Evolutionary conservation across 2,113 vertebrate species (phyloP), one percentile per base, ranked within the genome.

Genomic region (Pyxicephalus adspersus): DNA sequence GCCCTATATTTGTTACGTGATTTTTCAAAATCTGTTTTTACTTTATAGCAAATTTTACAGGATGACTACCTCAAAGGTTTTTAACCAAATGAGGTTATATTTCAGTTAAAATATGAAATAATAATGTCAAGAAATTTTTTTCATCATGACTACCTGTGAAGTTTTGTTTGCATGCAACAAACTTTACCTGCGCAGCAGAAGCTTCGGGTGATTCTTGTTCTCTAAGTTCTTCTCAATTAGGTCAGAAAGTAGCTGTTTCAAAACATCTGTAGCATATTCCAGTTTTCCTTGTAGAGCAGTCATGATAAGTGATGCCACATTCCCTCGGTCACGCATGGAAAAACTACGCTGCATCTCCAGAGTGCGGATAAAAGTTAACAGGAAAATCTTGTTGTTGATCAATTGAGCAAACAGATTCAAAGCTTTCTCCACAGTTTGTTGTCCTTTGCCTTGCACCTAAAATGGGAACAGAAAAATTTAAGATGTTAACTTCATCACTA

Each of bases 271-370:
- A 86, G 98, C 98, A 0, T 97, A 99, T 87, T 99, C 98, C 87
- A 99, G 93, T n/a, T 94, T 93, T 60, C 97, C 92, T 83, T 99
- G 98, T 83, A 99, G 94, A 17, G 92, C 98, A 0, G 98, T 99
- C 97, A 98, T 99, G 93, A 99, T 98, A 22, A 99, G 96, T 0
- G 98, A 99, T 22, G 98, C 97, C 91, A 99, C 97, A 38, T 99
- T 99, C 87, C 98, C 97, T 0, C 98, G 95, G 85, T 99, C 98
- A 0, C 98, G 93, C 98, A 99, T 99, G 86, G 97, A 99, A 90
- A 99, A 99, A 79, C 97, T 96, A 61, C 98, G 96, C 90, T 99
- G 98, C 77, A 92, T 85, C 87, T 99, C 98, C 82, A 99, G 92
- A 0, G 97, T 99, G 17, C 98, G 96, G 87, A 99, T 98, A 90